phyloP scores from a whole-genome alignment of 2,888 invertebrate genomes.

The Crossocerus cetratus region DNA sequence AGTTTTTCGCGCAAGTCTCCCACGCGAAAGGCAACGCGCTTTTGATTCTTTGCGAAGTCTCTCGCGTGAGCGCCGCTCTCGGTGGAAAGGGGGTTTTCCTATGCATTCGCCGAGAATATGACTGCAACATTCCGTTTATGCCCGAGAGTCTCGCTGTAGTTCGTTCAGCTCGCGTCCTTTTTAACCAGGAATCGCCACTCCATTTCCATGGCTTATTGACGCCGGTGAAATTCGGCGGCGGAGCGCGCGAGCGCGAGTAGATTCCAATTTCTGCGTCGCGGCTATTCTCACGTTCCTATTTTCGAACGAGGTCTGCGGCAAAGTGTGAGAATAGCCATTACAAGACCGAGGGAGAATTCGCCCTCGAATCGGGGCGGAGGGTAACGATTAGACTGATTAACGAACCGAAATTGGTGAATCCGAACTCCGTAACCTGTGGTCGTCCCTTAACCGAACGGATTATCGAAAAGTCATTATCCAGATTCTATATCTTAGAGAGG shows the following conservation, averaged over 20 bases:
- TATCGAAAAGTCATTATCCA: slow-evolving; percentile 41
- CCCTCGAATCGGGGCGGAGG: too few species aligned
- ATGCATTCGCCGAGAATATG: not conserved
- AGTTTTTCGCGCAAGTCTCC: slow-evolving; percentile 10
- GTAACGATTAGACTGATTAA: too few species aligned
- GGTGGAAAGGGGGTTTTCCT: not conserved
- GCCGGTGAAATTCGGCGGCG: too few species aligned
- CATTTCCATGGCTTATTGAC: too few species aligned
- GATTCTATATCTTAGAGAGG: slow-evolving; percentile 17
- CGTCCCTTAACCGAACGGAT: slow-evolving; percentile 30
- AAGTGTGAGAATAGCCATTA: too few species aligned
- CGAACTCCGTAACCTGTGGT: too few species aligned
- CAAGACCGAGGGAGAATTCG: too few species aligned
- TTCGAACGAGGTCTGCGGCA: too few species aligned
- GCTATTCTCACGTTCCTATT: too few species aligned
- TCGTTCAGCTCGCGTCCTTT: not conserved
- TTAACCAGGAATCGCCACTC: not conserved
- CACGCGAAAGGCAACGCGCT: slow-evolving; percentile 22
- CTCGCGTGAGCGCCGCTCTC: not conserved
- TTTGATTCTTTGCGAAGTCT: slow-evolving; percentile 29
- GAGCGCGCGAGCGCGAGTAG: too few species aligned
- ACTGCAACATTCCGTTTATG: not conserved
- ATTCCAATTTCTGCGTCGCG: too few species aligned
- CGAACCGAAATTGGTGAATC: not conserved
- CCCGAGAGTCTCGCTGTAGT: not conserved